Base-by-base conservation (phyloP, 2,797 vertebrate species). In the Knipowitschia caucasica region DNA sequence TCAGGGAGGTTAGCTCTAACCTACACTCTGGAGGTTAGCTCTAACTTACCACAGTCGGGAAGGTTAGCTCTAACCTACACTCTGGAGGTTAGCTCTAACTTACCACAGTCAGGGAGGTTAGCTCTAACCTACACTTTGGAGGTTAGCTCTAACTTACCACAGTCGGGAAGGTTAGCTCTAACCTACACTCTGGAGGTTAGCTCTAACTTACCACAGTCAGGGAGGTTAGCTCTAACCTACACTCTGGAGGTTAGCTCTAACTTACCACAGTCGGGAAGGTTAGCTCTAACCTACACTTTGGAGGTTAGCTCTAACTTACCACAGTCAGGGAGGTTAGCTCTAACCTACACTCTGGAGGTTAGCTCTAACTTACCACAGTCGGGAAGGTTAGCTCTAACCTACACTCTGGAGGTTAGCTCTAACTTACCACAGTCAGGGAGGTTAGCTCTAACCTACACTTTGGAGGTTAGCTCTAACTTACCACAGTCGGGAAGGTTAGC, bases 331-430 rank as follows among this genome's bases (percentile, higher is more conserved):
- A 98, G 46, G n/a, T 55, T 80, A 31, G 86, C 53, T 7, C 95
- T 89, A 76, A 98, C 96, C 76, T 96, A 88, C 7, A 98, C 17
- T n/a, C n/a, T n/a, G n/a, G n/a, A n/a, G n/a, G n/a, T n/a, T n/a
- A n/a, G n/a, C n/a, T n/a, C n/a, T n/a, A n/a, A n/a, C n/a, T n/a
- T n/a, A n/a, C n/a, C n/a, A n/a, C 96, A 99, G 62, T 93, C 92
- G 1, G 86, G 66, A 6, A 98, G 46, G n/a, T 55, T 80, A 31
- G 86, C 53, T 7, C 95, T 89, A 76, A 98, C 96, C 76, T 96
- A 88, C 7, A 98, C 17, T n/a, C n/a, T n/a, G n/a, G n/a, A n/a
- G n/a, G n/a, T n/a, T n/a, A n/a, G n/a, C n/a, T n/a, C n/a, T n/a
- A n/a, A n/a, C n/a, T n/a, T n/a, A n/a, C n/a, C n/a, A n/a, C 96